Conservation (phyloP, 2,113 vertebrate genomes). For the Pongo abelii region DNA sequence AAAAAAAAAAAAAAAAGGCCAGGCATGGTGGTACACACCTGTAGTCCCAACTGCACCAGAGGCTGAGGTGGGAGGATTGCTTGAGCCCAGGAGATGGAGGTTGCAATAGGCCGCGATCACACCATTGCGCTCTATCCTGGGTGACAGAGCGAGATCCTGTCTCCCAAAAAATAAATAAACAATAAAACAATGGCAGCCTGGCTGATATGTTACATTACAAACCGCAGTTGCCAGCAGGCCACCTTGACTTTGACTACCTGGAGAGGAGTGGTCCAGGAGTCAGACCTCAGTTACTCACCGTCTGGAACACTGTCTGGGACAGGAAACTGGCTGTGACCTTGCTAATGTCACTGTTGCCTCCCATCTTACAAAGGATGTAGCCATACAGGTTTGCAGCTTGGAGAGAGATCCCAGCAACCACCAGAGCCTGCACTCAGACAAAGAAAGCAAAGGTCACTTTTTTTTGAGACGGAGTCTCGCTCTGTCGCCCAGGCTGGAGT, state of each 20-base stretch:
- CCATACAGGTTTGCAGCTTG: conserved; percentile 92
- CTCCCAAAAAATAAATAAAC: too few species aligned
- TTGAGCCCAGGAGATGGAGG: too few species aligned
- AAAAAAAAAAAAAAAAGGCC: too few species aligned
- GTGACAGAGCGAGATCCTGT: too few species aligned
- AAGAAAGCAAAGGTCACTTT: conserved; percentile 13
- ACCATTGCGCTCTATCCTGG: too few species aligned
- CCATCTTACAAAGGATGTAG: conserved; percentile 90
- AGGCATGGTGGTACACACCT: too few species aligned
- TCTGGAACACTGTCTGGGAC: conserved; percentile 84
- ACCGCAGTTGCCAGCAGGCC: background rate
- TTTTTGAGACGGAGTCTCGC: too few species aligned
- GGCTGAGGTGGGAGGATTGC: too few species aligned
- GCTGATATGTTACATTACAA: fast-evolving
- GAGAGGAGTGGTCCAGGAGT: too few species aligned
- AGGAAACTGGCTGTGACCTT: conserved; percentile 79
- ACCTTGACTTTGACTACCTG: background rate
- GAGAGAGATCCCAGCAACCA: conserved; percentile 90
- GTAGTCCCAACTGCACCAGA: too few species aligned
- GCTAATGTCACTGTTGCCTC: conserved; percentile 80
- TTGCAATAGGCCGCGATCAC: too few species aligned
- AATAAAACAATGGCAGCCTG: background rate
- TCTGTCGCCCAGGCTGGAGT: too few species aligned
- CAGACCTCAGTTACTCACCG: conserved; percentile 80
- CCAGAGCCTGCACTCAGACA: conserved; percentile 84